These are phyloP conservation scores for Netelia virgata DNA, from an alignment of 2,888 invertebrate genomes.

Conservation along the genomic window DNA sequence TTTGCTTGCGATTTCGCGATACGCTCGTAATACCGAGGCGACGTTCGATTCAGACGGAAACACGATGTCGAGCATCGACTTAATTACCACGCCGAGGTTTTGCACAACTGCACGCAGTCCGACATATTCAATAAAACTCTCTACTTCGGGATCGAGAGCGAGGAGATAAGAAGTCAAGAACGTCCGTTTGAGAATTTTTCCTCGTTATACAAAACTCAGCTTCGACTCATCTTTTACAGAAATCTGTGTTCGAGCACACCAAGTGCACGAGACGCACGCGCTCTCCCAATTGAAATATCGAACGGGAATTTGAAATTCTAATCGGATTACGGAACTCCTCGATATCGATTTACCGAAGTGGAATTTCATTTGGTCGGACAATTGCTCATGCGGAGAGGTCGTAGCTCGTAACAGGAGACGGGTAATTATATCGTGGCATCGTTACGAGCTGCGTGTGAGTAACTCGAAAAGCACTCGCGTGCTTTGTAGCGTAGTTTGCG, in stretches of 20 bases:
- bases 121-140: conserved; percentile 1
- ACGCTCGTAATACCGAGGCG: neutral
- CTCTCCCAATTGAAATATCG: neutral
- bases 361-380: conserved; percentile 40
- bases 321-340: conserved; percentile 22
- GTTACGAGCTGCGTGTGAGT: conserved; percentile 15
- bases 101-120: neutral
- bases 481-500: neutral
- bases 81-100: conserved; percentile 10
- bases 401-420: conserved; percentile 40
- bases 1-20: neutral
- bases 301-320: neutral
- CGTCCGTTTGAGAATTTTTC: too few relatives aligned
- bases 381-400: conserved; percentile 19
- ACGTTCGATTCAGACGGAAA: conserved; percentile 18
- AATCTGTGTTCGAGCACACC: neutral
- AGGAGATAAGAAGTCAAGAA: neutral
- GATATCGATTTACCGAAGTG: conserved; percentile 7
- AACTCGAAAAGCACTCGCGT: conserved; percentile 17
- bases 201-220: too few relatives aligned
- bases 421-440: neutral
- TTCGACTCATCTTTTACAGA: neutral
- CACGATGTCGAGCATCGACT: conserved; percentile 14
- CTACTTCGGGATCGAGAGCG: conserved; percentile 15
- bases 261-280: neutral